phyloP scores from a whole-genome alignment of 2,888 invertebrate species.

The Papilio protenor region DNA sequence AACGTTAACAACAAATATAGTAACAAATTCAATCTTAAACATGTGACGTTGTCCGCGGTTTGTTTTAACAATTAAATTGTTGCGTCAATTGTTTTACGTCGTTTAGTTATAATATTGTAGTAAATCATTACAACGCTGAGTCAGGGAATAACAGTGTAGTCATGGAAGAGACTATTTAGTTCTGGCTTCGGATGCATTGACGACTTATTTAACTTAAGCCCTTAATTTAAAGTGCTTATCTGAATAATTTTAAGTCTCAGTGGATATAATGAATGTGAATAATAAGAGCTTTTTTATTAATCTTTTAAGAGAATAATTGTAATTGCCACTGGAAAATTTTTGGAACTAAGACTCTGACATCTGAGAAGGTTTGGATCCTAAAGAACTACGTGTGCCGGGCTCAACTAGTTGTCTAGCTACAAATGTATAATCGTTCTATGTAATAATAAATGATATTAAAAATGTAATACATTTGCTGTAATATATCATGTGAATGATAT shows the following conservation, averaged over 20 bases:
- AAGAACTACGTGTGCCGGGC: no score
- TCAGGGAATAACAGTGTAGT: slow-evolving; percentile 18
- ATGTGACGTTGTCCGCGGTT: slow-evolving; percentile 11
- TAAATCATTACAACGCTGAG: slow-evolving; percentile 17
- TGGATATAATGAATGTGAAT: no score
- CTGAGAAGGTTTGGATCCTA: no score
- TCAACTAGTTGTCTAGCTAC: no score
- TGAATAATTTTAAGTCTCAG: no score
- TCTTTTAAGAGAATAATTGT: no score
- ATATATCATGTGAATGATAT: slow-evolving; percentile 15
- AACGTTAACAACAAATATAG: slow-evolving; percentile 2
- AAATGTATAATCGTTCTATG: background rate
- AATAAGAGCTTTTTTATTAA: no score
- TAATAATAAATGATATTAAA: background rate
- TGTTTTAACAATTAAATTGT: slow-evolving; percentile 25
- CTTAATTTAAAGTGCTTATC: background rate
- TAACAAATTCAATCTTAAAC: slow-evolving; percentile 13
- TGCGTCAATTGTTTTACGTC: slow-evolving; percentile 29
- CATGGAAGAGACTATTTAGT: slow-evolving; percentile 22
- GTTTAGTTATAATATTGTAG: slow-evolving; percentile 21
- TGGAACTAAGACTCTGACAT: no score
- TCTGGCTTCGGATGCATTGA: background rate
- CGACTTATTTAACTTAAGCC: slow-evolving; percentile 2
- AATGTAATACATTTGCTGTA: background rate
- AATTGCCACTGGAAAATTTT: no score